Conservation (phyloP, 2,888 invertebrate genomes). For the Vanessa cardui region DNA sequence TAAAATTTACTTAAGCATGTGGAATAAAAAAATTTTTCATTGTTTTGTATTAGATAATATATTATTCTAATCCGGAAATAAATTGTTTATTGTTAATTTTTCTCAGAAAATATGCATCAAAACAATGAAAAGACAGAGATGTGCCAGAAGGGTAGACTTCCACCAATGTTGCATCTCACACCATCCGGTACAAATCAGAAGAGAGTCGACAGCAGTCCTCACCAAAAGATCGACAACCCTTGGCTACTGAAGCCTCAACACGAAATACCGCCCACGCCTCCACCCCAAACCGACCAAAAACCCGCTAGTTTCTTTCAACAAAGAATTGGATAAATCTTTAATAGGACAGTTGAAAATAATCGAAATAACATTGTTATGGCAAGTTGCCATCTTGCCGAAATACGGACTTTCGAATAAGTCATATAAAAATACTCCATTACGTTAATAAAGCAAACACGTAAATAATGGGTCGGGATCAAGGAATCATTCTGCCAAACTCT, state of each 20-base stretch:
- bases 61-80: not conserved
- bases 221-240: slow-evolving; percentile 57
- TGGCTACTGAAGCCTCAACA: slow-evolving; percentile 72
- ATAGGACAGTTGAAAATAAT: slow-evolving; percentile 32
- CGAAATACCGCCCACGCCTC: slow-evolving; percentile 74
- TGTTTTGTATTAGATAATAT: too few species aligned
- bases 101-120: slow-evolving; percentile 64
- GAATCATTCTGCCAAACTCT: slow-evolving; percentile 49
- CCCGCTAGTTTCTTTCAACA: slow-evolving; percentile 69
- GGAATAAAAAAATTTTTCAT: too few species aligned
- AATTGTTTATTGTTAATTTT: slow-evolving; percentile 17
- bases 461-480: slow-evolving; percentile 52
- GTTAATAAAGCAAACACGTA: slow-evolving; percentile 58
- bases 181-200: slow-evolving; percentile 63
- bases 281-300: slow-evolving; percentile 65
- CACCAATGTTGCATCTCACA: slow-evolving; percentile 65
- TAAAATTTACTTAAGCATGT: too few species aligned
- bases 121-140: slow-evolving; percentile 69
- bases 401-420: slow-evolving; percentile 63
- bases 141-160: slow-evolving; percentile 61
- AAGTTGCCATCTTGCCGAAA: slow-evolving; percentile 70
- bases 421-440: slow-evolving; percentile 68
- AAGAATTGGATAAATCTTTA: slow-evolving; percentile 63
- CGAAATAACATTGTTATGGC: slow-evolving; percentile 57
- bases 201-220: slow-evolving; percentile 53